Evolutionary conservation across 64 coral and sea anemone genomes (phyloP).

Genomic region (Stichodactyla mertensii): DNA sequence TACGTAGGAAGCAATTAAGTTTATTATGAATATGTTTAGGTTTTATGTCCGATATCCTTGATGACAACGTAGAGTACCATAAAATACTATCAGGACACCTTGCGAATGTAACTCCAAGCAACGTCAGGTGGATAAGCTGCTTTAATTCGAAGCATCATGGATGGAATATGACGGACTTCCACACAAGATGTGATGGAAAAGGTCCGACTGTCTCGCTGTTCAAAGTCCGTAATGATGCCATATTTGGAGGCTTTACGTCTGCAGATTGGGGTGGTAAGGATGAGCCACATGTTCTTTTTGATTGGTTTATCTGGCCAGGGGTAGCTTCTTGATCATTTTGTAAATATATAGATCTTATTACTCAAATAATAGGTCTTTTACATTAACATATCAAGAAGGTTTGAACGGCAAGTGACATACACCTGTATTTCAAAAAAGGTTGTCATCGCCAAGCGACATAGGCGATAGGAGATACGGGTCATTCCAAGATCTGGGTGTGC

Average conservation of each 20-base stretch:
- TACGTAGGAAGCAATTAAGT: too few species aligned
- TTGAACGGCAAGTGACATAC: too few species aligned
- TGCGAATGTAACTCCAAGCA: not conserved
- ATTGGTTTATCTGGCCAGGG: not conserved
- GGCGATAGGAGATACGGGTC: too few species aligned
- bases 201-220: slow-evolving; percentile 34
- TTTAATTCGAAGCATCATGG: slow-evolving; percentile 25
- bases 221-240: slow-evolving; percentile 1
- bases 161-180: slow-evolving; percentile 15
- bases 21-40: not conserved
- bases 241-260: slow-evolving; percentile 37
- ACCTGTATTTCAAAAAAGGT: too few species aligned
- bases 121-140: slow-evolving; percentile 27
- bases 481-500: too few species aligned
- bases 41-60: slow-evolving; percentile 33
- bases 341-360: not conserved
- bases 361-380: too few species aligned
- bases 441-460: too few species aligned
- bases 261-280: slow-evolving; percentile 25
- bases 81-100: not conserved
- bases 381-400: too few species aligned
- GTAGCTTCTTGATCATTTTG: not conserved
- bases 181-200: slow-evolving; percentile 18
- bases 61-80: not conserved
- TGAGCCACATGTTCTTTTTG: not conserved